A percentile compares a stretch with the other conserved stretches of the same genome.
phyloP scores from a whole-genome alignment of 2,113 vertebrate species.

The Menura novaehollandiae region DNA sequence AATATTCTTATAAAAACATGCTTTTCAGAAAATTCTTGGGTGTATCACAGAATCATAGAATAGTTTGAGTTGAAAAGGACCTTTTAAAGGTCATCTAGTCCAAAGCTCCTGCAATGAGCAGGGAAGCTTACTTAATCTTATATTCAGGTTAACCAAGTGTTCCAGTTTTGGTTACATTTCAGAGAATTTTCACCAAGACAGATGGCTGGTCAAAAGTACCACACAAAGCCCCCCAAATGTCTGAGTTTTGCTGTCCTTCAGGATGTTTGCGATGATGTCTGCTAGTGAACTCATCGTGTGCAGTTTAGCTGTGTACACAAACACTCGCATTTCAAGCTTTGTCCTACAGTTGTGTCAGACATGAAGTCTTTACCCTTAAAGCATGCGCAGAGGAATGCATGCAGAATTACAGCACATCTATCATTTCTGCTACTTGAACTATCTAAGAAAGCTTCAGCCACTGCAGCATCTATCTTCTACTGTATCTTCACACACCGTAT shows the following conservation, averaged over 20 bases:
- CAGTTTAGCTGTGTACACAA: background rate
- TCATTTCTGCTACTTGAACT: background rate
- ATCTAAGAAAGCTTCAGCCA: background rate
- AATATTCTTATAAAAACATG: background rate
- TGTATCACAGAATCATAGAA: background rate
- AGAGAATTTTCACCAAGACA: background rate
- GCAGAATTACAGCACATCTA: background rate
- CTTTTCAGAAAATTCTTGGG: background rate
- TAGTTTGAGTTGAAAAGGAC: background rate
- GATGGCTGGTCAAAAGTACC: background rate
- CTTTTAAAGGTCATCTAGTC: background rate
- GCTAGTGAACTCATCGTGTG: fast-evolving
- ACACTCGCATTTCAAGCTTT: background rate
- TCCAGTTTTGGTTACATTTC: background rate
- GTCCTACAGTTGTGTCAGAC: background rate
- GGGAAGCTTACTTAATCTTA: background rate
- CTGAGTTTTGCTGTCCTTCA: background rate
- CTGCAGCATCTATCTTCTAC: background rate
- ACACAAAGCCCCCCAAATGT: background rate
- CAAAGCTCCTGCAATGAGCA: background rate
- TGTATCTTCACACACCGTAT: background rate
- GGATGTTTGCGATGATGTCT: background rate
- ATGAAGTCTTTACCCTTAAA: background rate
- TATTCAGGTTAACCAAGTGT: background rate
- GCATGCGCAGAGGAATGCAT: background rate